Percentiles rank a stretch among this genome's conserved stretches.
Conservation (phyloP, 2,797 vertebrate genomes). For the Glossophaga mutica region DNA sequence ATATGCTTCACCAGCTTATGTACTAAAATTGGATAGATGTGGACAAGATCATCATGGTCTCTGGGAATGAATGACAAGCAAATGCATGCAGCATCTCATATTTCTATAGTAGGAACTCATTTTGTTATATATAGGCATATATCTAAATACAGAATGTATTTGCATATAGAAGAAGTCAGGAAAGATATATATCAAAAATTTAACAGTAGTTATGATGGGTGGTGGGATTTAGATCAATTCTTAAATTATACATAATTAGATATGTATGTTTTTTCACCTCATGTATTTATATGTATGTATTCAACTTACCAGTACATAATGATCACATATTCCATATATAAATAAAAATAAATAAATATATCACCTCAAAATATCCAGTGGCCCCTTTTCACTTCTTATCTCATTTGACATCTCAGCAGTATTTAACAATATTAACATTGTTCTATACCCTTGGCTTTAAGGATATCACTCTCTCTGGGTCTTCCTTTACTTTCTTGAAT, state of each 20-base stretch:
- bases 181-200: conserved; percentile 31
- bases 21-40: conserved; percentile 35
- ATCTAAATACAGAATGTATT: conserved; percentile 57
- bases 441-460: background rate
- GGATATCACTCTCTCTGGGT: background rate
- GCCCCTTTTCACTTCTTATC: background rate
- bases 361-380: background rate
- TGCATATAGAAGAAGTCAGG: conserved; percentile 60
- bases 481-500: background rate
- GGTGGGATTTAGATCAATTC: background rate
- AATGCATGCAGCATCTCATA: conserved; percentile 37
- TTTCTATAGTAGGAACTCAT: conserved; percentile 57
- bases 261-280: background rate
- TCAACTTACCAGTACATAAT: background rate
- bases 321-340: conserved; percentile 4
- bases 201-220: conserved; percentile 19
- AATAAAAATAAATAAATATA: conserved; percentile 35
- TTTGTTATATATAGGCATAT: conserved; percentile 56
- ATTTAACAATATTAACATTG: background rate
- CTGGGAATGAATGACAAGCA: background rate
- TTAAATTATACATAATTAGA: conserved; percentile 31
- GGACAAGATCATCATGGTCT: conserved; percentile 12
- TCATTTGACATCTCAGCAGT: background rate
- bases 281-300: background rate
- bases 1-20: background rate